A percentile compares a stretch with the other conserved stretches of the same genome.
phyloP scores from a whole-genome alignment of 2,113 vertebrate species.

The Procapra przewalskii region DNA sequence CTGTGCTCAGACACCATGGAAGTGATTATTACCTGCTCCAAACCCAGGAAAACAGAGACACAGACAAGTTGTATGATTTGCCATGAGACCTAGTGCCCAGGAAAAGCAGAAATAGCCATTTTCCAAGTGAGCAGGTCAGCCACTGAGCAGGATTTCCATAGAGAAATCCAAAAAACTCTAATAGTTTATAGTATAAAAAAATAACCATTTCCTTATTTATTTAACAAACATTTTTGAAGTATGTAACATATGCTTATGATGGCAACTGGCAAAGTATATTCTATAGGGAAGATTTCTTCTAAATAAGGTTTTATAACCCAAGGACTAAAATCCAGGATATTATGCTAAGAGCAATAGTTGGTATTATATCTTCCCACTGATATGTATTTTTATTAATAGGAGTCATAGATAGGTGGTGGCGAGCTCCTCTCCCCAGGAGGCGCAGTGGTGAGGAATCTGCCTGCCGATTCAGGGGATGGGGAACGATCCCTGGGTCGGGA shows the following conservation, averaged over 20 bases:
- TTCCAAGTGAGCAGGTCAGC: background rate
- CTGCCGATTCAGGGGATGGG: background rate
- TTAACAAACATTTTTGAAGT: background rate
- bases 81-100: background rate
- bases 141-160: background rate
- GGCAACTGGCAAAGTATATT: background rate
- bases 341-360: background rate
- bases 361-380: background rate
- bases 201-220: background rate
- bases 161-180: background rate
- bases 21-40: background rate
- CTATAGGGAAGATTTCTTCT: background rate
- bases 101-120: background rate
- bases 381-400: background rate
- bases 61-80: background rate
- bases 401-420: background rate
- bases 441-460: background rate
- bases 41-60: background rate
- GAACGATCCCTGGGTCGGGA: background rate
- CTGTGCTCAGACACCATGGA: background rate
- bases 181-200: background rate
- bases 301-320: background rate
- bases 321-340: background rate
- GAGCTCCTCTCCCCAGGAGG: background rate
- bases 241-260: background rate